A percentile compares a stretch with the other conserved stretches of the same genome.
phyloP scores from a whole-genome alignment of 2,113 vertebrate species.

The Macquaria ambigua region DNA sequence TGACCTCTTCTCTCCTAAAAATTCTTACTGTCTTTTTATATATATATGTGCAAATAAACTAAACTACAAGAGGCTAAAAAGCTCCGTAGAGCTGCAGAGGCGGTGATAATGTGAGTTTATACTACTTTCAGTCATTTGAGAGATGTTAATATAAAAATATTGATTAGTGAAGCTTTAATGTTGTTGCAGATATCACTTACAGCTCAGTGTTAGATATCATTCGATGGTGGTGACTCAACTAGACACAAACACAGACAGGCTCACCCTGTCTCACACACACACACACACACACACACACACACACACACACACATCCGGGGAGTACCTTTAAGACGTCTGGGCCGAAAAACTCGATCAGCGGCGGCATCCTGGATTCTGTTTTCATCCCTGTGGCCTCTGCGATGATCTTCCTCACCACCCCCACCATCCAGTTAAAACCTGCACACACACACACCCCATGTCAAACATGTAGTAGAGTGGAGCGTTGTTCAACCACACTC shows the following conservation, averaged over 20 bases:
- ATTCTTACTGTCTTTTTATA: no score
- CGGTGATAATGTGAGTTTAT: no score
- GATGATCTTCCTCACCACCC: constrained; percentile 70
- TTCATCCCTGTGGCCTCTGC: constrained; percentile 41
- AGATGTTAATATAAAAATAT: not conserved
- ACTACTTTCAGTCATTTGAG: not conserved
- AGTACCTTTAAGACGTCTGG: constrained; percentile 67
- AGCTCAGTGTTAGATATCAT: not conserved
- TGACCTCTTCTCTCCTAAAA: no score
- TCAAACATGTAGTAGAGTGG: no score
- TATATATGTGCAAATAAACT: no score
- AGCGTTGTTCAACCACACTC: no score
- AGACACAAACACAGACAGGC: not conserved
- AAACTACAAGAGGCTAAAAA: no score
- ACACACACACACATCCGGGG: not conserved
- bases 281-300: not conserved
- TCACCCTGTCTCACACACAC: not conserved
- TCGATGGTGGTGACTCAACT: not conserved
- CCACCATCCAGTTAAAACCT: constrained; percentile 84
- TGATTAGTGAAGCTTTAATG: not conserved
- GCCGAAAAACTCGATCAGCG: constrained; percentile 75
- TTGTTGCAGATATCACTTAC: not conserved
- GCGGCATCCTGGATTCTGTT: constrained; percentile 19
- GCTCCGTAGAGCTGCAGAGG: no score
- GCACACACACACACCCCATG: constrained; percentile 12